Evolutionary conservation across 2,888 invertebrate species (phyloP).

Genomic region (Eurytoma adleriae): DNA sequence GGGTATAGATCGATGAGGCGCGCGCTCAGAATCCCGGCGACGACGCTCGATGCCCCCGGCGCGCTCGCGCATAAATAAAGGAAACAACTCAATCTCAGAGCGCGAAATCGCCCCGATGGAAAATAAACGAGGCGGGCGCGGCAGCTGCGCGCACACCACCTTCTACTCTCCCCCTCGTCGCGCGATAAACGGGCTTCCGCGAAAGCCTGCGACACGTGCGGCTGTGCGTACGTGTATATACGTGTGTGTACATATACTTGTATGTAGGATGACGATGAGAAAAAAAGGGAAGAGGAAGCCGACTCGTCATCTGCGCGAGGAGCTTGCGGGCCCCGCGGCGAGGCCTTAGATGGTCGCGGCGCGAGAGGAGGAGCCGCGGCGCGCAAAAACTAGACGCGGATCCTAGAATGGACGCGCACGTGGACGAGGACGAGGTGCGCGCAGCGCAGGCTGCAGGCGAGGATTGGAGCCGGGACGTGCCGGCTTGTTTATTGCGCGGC

Average conservation of each 20-base stretch:
- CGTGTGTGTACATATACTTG: not conserved
- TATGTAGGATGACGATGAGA: not conserved
- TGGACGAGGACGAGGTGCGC: not conserved
- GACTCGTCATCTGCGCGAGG: too few species aligned
- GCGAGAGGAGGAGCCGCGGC: not conserved
- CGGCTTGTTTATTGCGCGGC: not conserved
- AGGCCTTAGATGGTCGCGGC: constrained; percentile 39
- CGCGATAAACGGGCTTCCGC: constrained; percentile 35
- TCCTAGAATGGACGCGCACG: constrained; percentile 6
- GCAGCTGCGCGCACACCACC: not conserved
- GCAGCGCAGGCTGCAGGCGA: too few species aligned
- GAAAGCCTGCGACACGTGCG: constrained; percentile 4
- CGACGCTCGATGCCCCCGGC: not conserved
- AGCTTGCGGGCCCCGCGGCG: constrained; percentile 4
- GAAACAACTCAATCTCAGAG: constrained; percentile 45
- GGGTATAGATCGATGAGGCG: not conserved
- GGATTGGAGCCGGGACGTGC: not conserved
- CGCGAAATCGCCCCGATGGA: constrained; percentile 32
- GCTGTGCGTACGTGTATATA: not conserved
- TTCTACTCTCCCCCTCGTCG: not conserved
- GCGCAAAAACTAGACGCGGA: constrained; percentile 6
- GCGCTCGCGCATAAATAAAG: constrained; percentile 30
- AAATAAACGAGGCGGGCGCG: not conserved
- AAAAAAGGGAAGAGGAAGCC: too few species aligned
- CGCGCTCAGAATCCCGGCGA: not conserved